Base-by-base conservation (phyloP, 2,797 vertebrate species). In the Micropoecilia bifurca region DNA sequence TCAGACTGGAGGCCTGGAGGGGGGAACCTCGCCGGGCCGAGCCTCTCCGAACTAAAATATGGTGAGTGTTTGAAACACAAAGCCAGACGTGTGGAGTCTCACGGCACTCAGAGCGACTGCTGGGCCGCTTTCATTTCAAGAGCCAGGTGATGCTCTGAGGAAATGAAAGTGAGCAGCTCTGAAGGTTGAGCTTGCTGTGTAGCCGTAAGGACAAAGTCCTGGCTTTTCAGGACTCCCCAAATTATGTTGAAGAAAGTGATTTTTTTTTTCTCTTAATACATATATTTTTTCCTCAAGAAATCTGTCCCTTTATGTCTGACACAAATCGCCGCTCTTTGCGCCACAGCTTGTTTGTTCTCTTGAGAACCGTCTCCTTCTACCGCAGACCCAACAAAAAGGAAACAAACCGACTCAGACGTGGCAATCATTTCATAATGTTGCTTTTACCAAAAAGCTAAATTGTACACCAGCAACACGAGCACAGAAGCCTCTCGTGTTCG, bases 91-190 rank as follows among this genome's bases (percentile, higher is more conserved):
- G 80, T 63, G 73, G 66, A 76, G 71, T 80, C 69, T 59, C 74
- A 4, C 73, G 55, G 76, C 76, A 16, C 47, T 36, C 53, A 46
- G 59, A 53, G 63, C 7, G 39, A 20, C 10, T 39, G 22, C 28
- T 83, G 82, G 79, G 79, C 81, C 63, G 80, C 83, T 90, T 91
- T 89, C 86, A 90, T 90, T 92, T 83, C 77, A 68, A 63, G 75
- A 87, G 71, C 83, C 28, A 79, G 83, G 83, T 84, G 89, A 84
- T 1, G 41, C 78, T 80, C 80, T 0, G 83, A 50, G 22, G 48
- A 50, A 50, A 22, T 39, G 75, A 73, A 87, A 76, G 86, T 48
- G 41, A 73, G 59, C 73, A 75, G 81, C 87, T 86, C 85, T 45
- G 83, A 41, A 87, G 78, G 82, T 88, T 50, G 89, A 91, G 77